These are phyloP conservation scores for Shargacucullia verbasci DNA, from an alignment of 2,888 invertebrate genomes.

Conservation along the genomic window DNA sequence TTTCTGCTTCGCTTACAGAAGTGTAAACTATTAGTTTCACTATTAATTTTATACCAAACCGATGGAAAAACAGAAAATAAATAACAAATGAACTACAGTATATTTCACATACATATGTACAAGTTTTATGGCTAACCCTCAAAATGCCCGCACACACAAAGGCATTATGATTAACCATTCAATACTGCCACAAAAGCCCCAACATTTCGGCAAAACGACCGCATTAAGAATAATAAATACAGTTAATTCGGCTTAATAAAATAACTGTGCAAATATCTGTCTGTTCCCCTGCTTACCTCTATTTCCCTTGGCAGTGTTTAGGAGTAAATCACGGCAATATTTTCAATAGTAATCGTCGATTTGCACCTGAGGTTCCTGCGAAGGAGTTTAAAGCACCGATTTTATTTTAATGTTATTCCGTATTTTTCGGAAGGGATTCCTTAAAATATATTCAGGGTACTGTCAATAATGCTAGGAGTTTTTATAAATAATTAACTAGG, in stretches of 20 bases:
- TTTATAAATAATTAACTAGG: neutral
- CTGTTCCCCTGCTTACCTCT: conserved; percentile 36
- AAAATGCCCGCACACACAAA: conserved; percentile 7
- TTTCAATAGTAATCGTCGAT: conserved; percentile 65
- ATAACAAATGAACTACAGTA: neutral
- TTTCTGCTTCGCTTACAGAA: too few relatives aligned
- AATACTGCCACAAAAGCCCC: conserved; percentile 38
- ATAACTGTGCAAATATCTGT: conserved; percentile 59
- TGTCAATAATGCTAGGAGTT: conserved; percentile 10
- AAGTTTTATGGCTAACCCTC: conserved; percentile 1
- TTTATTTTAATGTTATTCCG: conserved; percentile 46
- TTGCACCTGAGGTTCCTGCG: conserved; percentile 63
- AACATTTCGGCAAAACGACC: conserved; percentile 27
- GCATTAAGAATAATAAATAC: conserved; percentile 51
- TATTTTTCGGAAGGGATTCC: conserved; percentile 33
- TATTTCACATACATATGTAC: neutral
- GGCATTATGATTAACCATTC: conserved; percentile 22
- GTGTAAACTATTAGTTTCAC: too few relatives aligned
- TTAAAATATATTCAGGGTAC: conserved; percentile 18
- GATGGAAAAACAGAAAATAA: too few relatives aligned
- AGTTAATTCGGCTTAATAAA: conserved; percentile 49
- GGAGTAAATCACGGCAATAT: conserved; percentile 64
- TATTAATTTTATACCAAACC: too few relatives aligned
- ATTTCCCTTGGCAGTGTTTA: conserved; percentile 66
- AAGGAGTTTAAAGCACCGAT: conserved; percentile 23